Evolutionary conservation across 2,888 invertebrate genomes (phyloP), one percentile per base, ranked within the genome.

Genomic region (Trissonchulus latispiculum): DNA sequence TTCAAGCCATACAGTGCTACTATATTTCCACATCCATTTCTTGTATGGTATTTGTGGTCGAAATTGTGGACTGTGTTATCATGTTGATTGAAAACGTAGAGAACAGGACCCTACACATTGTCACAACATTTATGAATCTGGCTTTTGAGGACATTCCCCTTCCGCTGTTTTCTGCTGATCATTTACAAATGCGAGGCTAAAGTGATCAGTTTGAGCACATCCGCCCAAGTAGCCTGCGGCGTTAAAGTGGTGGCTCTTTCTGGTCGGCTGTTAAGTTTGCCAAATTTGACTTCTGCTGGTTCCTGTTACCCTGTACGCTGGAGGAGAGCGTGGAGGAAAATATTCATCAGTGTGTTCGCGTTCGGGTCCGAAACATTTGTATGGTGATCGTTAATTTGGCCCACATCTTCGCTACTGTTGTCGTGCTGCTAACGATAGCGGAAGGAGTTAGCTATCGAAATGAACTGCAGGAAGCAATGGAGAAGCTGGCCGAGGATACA

Each of bases 1-100:
- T 48, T 48, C 48, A 48, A 48, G 48, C 48, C 15, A 62, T 31
- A 15, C 31, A 62, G n/a, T 80, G 81, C 33, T 81, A 80, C 74
- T 82, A 80, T 71, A 78, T 82, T 76, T 81, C 82, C 77, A 81
- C 81, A 1, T 75, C 67, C 3, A 29, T 73, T 31, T 79, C 80
- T 36, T 75, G 81, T 3, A 75, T 82, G 35, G 81, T 81, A 32
- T 81, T 80, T 76, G 71, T 82, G 32, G 77, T 79, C 72, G 78
- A 78, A 48, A 33, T 75, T 37, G 59, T 33, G 2, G 71, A 73
- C 32, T 37, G 67, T 31, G 36, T 72, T 3, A 28, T 36, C 18
- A 72, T 64, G 23, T 37, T 72, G 36, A 72, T 35, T 29, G 28
- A 72, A 18, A 67, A 67, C 8, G 2, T 31, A 23, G 72, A 72